These are phyloP conservation scores for Amazona ochrocephala DNA, from an alignment of 2,797 vertebrate genomes.

Conservation along the genomic window DNA sequence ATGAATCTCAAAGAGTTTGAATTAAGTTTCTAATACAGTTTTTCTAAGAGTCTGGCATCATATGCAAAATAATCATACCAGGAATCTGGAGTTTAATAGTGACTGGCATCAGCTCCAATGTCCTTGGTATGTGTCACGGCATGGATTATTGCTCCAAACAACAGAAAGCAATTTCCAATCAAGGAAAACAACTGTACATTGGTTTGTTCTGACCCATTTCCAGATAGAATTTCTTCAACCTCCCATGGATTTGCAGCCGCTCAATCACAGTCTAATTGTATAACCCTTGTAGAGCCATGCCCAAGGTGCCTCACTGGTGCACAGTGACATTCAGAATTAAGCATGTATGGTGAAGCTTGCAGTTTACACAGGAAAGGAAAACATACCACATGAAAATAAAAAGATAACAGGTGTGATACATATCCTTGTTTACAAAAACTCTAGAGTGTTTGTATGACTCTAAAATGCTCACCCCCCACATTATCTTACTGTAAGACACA, in stretches of 20 bases:
- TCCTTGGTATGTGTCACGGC: background rate
- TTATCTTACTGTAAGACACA: background rate
- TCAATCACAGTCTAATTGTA: slow-evolving; percentile 2
- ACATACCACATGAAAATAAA: background rate
- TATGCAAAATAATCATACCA: background rate
- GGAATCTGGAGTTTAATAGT: background rate
- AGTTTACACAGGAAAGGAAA: background rate
- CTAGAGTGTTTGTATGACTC: background rate
- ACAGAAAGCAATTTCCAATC: slow-evolving; percentile 30
- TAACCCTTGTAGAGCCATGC: background rate
- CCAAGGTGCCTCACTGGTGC: background rate
- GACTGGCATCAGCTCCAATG: background rate
- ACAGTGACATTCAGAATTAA: background rate
- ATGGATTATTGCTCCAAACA: slow-evolving; percentile 19
- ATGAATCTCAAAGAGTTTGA: background rate
- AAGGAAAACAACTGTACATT: background rate
- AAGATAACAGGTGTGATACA: rapidly evolving
- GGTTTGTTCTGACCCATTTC: slow-evolving; percentile 20
- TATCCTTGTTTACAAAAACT: background rate
- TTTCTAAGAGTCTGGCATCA: background rate
- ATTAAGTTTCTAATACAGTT: background rate
- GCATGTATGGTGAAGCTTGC: background rate
- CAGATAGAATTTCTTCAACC: background rate
- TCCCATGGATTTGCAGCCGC: slow-evolving; percentile 36
- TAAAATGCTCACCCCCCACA: background rate